A percentile compares a stretch with the other conserved stretches of the same genome.
Conservation (phyloP, 2,888 invertebrate genomes). For the Trichogramma evanescens region DNA sequence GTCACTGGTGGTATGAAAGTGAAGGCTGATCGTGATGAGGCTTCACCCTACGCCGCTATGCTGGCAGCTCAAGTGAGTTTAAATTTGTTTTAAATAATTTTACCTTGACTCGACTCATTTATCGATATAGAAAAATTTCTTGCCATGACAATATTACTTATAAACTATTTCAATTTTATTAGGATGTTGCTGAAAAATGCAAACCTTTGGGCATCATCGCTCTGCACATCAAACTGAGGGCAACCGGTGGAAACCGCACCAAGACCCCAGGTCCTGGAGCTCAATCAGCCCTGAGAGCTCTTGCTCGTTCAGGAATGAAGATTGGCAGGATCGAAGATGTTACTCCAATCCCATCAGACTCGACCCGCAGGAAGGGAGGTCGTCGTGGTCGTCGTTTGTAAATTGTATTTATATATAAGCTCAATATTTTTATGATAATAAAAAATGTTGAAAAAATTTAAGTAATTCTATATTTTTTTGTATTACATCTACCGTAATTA, state of each 20-base stretch:
- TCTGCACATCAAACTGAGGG: constrained; percentile 94
- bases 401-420: constrained; percentile 43
- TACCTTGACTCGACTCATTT: background rate
- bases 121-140: background rate
- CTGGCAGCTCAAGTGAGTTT: constrained; percentile 88
- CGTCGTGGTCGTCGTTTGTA: constrained; percentile 99
- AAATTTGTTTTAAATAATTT: background rate
- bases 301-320: constrained; percentile 98
- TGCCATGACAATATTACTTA: background rate
- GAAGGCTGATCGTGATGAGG: constrained; percentile 99
- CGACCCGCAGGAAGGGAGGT: constrained; percentile 99
- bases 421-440: too few species aligned
- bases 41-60: constrained; percentile 99
- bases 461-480: too few species aligned
- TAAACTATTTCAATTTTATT: constrained; percentile 23
- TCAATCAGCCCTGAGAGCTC: constrained; percentile 92
- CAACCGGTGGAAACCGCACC: constrained; percentile 97
- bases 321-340: constrained; percentile 99
- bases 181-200: constrained; percentile 99
- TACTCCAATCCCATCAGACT: constrained; percentile 98
- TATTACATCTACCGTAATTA: too few species aligned
- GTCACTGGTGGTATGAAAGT: constrained; percentile 99
- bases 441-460: too few species aligned
- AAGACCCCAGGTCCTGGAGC: constrained; percentile 99
- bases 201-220: constrained; percentile 95